Evolutionary conservation across 2,888 invertebrate species (phyloP), one percentile per base, ranked within the genome.

Genomic region (Physocephala rufipes): DNA sequence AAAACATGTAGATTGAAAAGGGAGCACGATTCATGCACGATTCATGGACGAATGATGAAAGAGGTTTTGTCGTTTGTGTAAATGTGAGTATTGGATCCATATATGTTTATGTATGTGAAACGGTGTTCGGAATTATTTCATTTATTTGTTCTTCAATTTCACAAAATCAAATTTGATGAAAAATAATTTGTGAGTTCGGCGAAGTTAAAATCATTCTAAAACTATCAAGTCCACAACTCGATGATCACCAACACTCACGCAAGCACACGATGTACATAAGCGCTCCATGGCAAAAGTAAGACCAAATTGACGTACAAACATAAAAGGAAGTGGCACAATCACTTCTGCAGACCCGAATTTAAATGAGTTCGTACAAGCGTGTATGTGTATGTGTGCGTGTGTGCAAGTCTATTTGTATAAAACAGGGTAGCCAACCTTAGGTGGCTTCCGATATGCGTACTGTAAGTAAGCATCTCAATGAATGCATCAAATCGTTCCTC

Each of bases 141-240:
- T 45, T 53, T 43, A 24, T 64, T 65, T 49, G 49, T 36, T 66
- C 58, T 55, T n/a, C n/a, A 71, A 61, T 77, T 77, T 78, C 76
- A 76, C 76, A 71, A 78, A 79, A 81, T 79, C 79, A 79, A 79
- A 79, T 80, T 78, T 77, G 76, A 78, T 78, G 80, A 79, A 79
- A 82, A 83, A 79, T 81, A 81, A 82, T 81, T 79, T 81, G 80
- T 81, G 82, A 83, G 26, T 26, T 58, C 58, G 15, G 28, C 13
- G 58, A 58, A 28, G 26, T 15, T 24, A 15, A 12, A 19, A 21
- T 2, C 58, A 28, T 24, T 24, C 28, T 51, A 26, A 28, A 55
- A 24, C 15, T n/a, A 55, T 21, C 7, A 12, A 2, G 58, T 24
- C 15, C 24, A 24, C 58, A 58, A 26, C 15, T 15, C 16, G 28